Percentiles rank a stretch among this genome's conserved stretches.
phyloP scores from a whole-genome alignment of 2,113 vertebrate species.

The Muntiacus reevesi region DNA sequence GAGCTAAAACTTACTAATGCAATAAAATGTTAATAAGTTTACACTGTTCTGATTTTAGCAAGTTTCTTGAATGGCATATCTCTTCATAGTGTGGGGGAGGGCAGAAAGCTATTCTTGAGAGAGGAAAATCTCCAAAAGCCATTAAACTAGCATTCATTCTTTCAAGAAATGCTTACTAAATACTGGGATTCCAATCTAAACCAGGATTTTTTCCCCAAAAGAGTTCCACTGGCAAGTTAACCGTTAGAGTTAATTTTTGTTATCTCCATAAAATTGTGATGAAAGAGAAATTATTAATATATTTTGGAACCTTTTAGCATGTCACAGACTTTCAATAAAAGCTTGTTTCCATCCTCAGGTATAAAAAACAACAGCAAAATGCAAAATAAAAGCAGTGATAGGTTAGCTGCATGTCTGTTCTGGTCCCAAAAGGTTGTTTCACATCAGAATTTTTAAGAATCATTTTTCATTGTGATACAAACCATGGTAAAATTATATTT shows the following conservation, averaged over 20 bases:
- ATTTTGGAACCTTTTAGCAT: not conserved
- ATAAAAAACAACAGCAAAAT: not conserved
- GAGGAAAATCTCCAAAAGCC: not conserved
- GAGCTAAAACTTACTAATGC: not conserved
- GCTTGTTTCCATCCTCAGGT: not conserved
- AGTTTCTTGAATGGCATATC: not conserved
- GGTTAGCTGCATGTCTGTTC: not conserved
- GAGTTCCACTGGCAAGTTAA: not conserved
- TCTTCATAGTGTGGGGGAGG: not conserved
- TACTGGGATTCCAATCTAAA: not conserved
- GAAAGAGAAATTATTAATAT: not conserved
- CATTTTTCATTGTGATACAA: not conserved
- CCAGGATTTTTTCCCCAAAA: not conserved
- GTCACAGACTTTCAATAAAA: not conserved
- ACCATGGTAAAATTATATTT: not conserved
- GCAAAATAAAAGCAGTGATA: not conserved
- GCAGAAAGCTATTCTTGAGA: not conserved
- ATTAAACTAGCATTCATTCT: not conserved
- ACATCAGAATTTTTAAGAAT: not conserved
- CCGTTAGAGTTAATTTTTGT: not conserved
- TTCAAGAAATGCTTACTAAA: not conserved
- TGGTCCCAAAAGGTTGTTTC: not conserved
- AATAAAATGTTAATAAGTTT: not conserved
- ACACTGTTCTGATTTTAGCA: not conserved
- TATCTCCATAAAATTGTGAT: not conserved